Base-by-base conservation (phyloP, 2,113 vertebrate genomes). In the Gobio gobio region DNA sequence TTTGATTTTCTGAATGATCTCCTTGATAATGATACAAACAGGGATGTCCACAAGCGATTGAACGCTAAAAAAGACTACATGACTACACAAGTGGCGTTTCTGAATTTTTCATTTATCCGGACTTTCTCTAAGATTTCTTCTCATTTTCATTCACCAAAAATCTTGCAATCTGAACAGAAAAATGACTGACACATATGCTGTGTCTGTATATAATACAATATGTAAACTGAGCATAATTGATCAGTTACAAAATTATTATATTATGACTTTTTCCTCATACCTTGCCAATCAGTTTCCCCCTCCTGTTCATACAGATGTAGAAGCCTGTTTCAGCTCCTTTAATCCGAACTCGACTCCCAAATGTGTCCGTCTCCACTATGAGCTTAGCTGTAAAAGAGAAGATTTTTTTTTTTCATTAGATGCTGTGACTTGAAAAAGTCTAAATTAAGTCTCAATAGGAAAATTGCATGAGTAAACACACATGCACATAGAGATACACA, bases 261-360 rank as follows among this genome's bases (percentile, higher is more conserved):
- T 54, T 24, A 80, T 79, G 40, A 70, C 9, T 13, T 77, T 83
- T 82, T 40, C 68, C n/a, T 73, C 89, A 92, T 90, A 99, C 98
- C 98, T 99, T 99, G 92, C 98, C 98, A 5, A 99, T 95, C 91
- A 99, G 94, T 89, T 99, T 99, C 63, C 98, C 98, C 76, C 95
- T 96, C 92, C 97, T 98, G 94, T 97, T 99, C 98, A 99, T 99
- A 91, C 98, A 99, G 95, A 99, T 98, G 91, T 99, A 99, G 88
- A 97, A 95, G 20, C 98, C 98, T 0, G 97, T 99, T 92, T 98
- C 97, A 0, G 98, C 98, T 66, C 98, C 98, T 85, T 97, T 97
- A 83, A 99, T 98, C 68, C 98, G 97, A 82, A 99, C 98, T 0
- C 97, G 94, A 93, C 98, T 99, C 86, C 98, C 98, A 10, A 99